phyloP scores from a whole-genome alignment of 2,888 invertebrate species.

The Sinotaia quadrata region DNA sequence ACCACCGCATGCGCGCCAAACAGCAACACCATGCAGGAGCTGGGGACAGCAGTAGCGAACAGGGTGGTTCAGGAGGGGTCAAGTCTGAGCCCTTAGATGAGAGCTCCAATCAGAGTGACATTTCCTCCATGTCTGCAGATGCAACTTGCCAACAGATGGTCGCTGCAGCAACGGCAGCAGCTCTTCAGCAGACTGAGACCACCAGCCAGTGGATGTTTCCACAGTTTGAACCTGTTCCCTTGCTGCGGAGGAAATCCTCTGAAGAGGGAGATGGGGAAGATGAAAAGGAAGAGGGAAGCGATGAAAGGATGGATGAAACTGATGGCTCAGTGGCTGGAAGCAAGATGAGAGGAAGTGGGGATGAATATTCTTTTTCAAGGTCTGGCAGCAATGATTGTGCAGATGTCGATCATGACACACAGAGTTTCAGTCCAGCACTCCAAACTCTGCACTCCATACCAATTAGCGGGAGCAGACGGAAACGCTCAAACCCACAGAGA shows the following conservation, averaged over 20 bases:
- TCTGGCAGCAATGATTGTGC: neutral
- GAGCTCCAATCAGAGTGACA: conserved; percentile 64
- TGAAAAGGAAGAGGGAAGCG: conserved; percentile 26
- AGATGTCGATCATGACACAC: conserved; percentile 33
- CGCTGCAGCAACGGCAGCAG: conserved; percentile 27
- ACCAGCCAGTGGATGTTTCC: conserved; percentile 68
- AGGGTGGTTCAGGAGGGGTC: conserved; percentile 28
- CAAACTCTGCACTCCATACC: conserved; percentile 32
- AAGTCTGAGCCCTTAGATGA: conserved; percentile 62
- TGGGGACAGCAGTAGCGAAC: conserved; percentile 34
- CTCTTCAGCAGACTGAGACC: conserved; percentile 20
- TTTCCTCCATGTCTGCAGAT: conserved; percentile 57
- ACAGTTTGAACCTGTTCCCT: conserved; percentile 63
- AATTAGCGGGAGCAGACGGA: conserved; percentile 76
- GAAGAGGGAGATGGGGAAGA: conserved; percentile 32
- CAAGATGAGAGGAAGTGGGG: conserved; percentile 13
- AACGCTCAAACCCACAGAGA: conserved; percentile 97
- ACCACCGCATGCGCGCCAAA: conserved; percentile 97
- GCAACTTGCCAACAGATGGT: conserved; percentile 39
- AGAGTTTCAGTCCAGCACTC: conserved; percentile 11
- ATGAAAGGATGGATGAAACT: conserved; percentile 34
- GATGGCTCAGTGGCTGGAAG: conserved; percentile 19
- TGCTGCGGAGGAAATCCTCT: conserved; percentile 31
- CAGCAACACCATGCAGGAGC: conserved; percentile 65
- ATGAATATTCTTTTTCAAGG: neutral